These are phyloP conservation scores for Microcebus murinus DNA, from an alignment of 2,113 vertebrate genomes.

Conservation along the genomic window DNA sequence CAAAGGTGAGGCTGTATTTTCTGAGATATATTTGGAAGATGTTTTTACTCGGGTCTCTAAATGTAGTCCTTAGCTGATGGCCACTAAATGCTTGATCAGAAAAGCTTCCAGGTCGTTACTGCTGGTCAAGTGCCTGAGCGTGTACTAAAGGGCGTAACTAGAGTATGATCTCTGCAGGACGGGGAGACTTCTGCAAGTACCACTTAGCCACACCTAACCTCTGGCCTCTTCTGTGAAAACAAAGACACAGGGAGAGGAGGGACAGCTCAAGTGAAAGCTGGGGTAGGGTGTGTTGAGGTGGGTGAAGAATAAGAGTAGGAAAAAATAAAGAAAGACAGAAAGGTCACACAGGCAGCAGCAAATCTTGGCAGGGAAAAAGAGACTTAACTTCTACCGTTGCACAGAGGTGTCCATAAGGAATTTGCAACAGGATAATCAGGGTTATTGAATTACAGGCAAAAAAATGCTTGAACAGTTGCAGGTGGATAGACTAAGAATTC, in stretches of 20 bases:
- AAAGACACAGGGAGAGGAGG: not conserved
- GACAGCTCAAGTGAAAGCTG: not conserved
- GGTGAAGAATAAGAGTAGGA: not conserved
- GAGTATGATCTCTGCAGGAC: not conserved
- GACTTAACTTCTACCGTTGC: not conserved
- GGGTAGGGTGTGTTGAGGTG: no score
- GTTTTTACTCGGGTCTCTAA: not conserved
- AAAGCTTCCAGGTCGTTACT: not conserved
- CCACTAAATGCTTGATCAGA: not conserved
- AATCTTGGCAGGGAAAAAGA: not conserved
- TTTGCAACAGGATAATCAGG: not conserved
- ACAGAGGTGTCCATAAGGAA: not conserved
- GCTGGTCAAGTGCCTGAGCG: not conserved
- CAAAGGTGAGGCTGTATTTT: not conserved
- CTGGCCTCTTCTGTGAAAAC: not conserved
- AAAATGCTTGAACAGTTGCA: not conserved
- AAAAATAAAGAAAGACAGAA: not conserved
- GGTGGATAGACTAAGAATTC: not conserved
- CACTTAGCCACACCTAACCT: not conserved
- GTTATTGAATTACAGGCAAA: not conserved
- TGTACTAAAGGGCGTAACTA: not conserved
- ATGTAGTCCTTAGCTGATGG: not conserved
- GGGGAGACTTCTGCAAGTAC: not conserved
- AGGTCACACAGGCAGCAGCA: not conserved
- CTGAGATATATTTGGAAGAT: not conserved